These are phyloP conservation scores for Miichthys miiuy DNA, from an alignment of 2,797 vertebrate genomes.

Conservation along the genomic window DNA sequence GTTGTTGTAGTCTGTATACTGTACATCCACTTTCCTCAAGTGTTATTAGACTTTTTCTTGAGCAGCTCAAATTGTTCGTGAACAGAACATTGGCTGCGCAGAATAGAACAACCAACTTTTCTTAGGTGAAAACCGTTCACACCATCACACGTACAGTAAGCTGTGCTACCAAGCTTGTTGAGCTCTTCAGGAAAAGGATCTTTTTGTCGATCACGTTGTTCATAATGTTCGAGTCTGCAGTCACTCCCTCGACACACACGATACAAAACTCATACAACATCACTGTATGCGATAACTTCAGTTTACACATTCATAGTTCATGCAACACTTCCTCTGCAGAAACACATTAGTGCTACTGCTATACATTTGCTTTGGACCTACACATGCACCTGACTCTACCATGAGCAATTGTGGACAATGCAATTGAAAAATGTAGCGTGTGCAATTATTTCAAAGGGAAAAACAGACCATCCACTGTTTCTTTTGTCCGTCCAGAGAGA, in stretches of 20 bases:
- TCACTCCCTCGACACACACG: constrained; percentile 2
- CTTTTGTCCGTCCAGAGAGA: constrained; percentile 77
- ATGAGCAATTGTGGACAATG: constrained; percentile 60
- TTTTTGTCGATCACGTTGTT: not conserved
- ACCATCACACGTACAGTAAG: not conserved
- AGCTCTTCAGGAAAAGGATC: not conserved
- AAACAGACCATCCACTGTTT: constrained; percentile 77
- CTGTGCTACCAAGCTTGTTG: not conserved
- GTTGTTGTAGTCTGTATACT: not conserved
- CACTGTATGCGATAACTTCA: constrained; percentile 38
- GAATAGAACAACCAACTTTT: not conserved
- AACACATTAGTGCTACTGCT: constrained; percentile 53
- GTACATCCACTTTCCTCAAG: not conserved
- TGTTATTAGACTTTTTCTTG: not conserved
- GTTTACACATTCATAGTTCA: constrained; percentile 33
- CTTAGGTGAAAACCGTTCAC: not conserved
- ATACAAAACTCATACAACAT: constrained; percentile 9
- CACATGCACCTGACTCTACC: constrained; percentile 50
- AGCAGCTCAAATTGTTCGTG: not conserved
- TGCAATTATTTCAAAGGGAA: constrained; percentile 69
- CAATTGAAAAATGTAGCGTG: constrained; percentile 73
- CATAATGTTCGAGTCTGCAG: constrained; percentile 3
- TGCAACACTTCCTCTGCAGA: constrained; percentile 38
- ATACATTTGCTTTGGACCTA: constrained; percentile 58
- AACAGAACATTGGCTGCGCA: not conserved